Percentiles rank a stretch among this genome's conserved stretches.
phyloP scores from a whole-genome alignment of 2,797 vertebrate genomes.

The Helarctos malayanus region DNA sequence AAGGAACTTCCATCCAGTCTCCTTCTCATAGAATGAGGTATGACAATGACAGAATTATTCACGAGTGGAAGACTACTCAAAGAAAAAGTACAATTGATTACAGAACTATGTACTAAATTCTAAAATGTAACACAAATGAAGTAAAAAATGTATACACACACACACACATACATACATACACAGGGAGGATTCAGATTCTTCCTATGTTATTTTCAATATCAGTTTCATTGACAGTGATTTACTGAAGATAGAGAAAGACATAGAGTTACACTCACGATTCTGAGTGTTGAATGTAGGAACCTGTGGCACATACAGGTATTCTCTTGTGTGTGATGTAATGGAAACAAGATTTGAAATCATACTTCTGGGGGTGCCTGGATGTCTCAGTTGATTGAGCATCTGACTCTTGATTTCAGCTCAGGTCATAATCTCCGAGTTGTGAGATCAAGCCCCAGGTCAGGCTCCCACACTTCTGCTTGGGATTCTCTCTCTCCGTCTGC shows the following conservation, averaged over 20 bases:
- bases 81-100: background rate
- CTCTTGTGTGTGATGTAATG: background rate
- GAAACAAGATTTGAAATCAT: background rate
- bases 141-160: background rate
- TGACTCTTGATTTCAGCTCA: background rate
- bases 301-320: background rate
- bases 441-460: background rate
- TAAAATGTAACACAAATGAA: background rate
- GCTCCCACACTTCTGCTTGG: background rate
- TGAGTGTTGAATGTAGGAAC: background rate
- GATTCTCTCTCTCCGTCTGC: background rate
- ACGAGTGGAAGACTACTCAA: background rate
- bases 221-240: background rate
- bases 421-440: background rate
- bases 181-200: background rate
- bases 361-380: background rate
- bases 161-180: too few species aligned
- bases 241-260: background rate
- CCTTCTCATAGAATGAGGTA: background rate
- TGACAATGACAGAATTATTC: background rate
- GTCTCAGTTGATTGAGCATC: background rate
- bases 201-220: background rate
- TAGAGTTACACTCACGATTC: background rate
- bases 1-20: background rate
- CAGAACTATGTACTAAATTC: background rate